These are phyloP conservation scores for Otus scops DNA, from an alignment of 2,797 vertebrate genomes.

Conservation along the genomic window DNA sequence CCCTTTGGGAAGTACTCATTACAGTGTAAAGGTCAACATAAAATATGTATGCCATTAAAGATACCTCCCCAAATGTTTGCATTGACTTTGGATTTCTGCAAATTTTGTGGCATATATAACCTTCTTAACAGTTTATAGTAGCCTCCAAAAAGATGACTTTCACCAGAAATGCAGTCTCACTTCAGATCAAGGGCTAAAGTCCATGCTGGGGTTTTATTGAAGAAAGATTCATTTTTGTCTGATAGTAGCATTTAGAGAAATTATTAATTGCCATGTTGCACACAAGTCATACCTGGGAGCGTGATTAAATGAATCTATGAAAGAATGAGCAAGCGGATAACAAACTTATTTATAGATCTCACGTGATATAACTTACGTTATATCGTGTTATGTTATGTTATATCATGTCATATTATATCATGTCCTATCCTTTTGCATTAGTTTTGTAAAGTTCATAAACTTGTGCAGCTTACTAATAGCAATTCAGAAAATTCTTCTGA, in stretches of 20 bases:
- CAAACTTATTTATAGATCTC: background rate
- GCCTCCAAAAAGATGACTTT: background rate
- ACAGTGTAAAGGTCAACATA: background rate
- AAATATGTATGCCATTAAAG: background rate
- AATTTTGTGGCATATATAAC: background rate
- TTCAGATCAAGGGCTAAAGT: background rate
- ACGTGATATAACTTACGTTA: background rate
- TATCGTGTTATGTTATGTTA: too few relatives aligned
- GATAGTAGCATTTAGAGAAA: background rate
- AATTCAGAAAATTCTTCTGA: background rate
- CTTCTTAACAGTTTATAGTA: background rate
- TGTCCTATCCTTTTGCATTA: background rate
- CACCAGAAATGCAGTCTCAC: background rate
- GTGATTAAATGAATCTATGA: background rate
- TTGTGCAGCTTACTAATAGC: background rate
- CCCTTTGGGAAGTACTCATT: background rate
- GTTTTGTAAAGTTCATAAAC: background rate
- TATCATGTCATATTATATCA: too few relatives aligned
- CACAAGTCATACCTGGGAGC: background rate
- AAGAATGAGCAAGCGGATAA: background rate
- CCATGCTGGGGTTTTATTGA: background rate
- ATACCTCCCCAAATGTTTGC: background rate
- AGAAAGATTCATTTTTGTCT: background rate
- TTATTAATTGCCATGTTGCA: background rate
- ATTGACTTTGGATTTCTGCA: background rate